Evolutionary conservation across 1,140 invertebrate species (phyloP), one percentile per base, ranked within the genome.

Genomic region (Caerostris darwini): DNA sequence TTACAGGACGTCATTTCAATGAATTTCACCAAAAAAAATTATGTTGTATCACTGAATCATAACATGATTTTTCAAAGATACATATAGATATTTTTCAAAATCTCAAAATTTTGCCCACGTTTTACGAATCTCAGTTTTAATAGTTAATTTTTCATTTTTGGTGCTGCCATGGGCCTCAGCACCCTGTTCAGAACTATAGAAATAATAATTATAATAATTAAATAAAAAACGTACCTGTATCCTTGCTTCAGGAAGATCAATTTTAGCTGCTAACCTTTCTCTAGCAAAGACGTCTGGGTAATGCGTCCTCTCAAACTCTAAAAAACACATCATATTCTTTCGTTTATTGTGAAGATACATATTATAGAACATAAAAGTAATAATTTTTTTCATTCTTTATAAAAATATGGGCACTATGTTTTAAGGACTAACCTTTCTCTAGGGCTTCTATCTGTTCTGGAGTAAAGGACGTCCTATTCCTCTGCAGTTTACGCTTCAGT

Each of bases 371-470:
- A 64, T 64, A 2, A 10, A 64, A 64, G 1, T 64, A 64, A 64
- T 64, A 2, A 64, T 64, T 64, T 34, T 34, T 2, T 34, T 34
- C 34, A 34, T 34, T 34, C 2, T 34, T 34, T 1, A 34, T 34
- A 34, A 34, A 34, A 34, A 34, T 34, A 34, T 34, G 34, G 34
- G 34, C 2, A 34, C 34, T 34, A 34, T 34, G 34, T 89, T 10
- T 61, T 12, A 14, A 8, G 34, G 6, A 14, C 85, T 96, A 96
- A 99, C 99, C 99, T 98, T 99, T 99, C 97, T 99, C 99, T 95
- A 99, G 97, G 96, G 98, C 99, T 96, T 99, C 99, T 95, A 99
- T 99, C 96, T 99, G 99, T 95, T 99, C 99, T 95, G 99, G 99
- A 94, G 99, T 99, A 96, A 99, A 99, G 56, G 99, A 99, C 12